phyloP scores from a whole-genome alignment of 2,888 invertebrate species.

The Mythimna lalbum region DNA sequence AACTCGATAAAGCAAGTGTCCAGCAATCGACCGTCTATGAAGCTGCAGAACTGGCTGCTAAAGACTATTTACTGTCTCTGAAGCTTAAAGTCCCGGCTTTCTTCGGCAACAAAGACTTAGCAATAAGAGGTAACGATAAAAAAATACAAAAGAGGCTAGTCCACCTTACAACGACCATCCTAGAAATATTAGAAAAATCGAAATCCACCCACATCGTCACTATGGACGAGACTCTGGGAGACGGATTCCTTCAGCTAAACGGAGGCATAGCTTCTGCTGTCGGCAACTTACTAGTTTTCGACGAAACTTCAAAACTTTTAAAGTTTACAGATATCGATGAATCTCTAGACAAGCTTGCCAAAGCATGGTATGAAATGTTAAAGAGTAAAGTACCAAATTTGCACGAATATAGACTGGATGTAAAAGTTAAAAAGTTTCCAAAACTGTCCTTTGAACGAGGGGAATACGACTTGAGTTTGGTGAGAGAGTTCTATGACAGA shows the following conservation, averaged over 20 bases:
- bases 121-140: slow-evolving; percentile 34
- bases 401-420: slow-evolving; percentile 35
- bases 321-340: slow-evolving; percentile 3
- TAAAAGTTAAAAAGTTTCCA: slow-evolving; percentile 48
- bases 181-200: slow-evolving; percentile 25
- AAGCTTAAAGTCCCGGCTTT: slow-evolving; percentile 46
- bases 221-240: slow-evolving; percentile 42
- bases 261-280: slow-evolving; percentile 51
- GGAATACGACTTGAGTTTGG: slow-evolving; percentile 36
- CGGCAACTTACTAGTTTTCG: slow-evolving; percentile 51
- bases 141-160: slow-evolving; percentile 41
- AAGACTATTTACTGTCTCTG: slow-evolving; percentile 24
- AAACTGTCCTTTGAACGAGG: slow-evolving; percentile 38
- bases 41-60: slow-evolving; percentile 18
- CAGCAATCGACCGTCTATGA: not conserved
- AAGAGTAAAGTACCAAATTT: slow-evolving; percentile 28
- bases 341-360: not conserved
- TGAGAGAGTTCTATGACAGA: slow-evolving; percentile 42
- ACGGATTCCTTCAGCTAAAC: slow-evolving; percentile 34
- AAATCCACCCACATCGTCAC: slow-evolving; percentile 11
- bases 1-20: not conserved
- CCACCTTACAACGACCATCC: slow-evolving; percentile 15
- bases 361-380: slow-evolving; percentile 15
- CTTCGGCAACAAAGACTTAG: slow-evolving; percentile 57
- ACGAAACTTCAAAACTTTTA: slow-evolving; percentile 34